These are phyloP conservation scores for Apogon talboti DNA, from an alignment of 2,797 vertebrate genomes.

Conservation along the genomic window DNA sequence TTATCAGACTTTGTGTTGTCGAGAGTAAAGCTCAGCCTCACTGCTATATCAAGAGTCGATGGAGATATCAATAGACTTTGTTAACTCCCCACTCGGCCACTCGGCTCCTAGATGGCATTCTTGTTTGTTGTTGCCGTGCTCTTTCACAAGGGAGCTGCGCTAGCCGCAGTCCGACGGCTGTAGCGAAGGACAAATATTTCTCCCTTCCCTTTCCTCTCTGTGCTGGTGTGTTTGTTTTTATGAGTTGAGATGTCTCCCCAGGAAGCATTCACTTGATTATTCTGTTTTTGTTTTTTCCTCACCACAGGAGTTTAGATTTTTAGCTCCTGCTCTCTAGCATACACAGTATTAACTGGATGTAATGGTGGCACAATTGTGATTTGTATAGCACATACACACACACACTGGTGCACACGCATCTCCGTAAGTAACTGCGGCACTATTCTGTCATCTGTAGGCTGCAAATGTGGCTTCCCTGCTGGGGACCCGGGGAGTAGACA, in stretches of 20 bases:
- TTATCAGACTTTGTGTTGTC: conserved; percentile 2
- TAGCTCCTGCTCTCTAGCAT: conserved; percentile 48
- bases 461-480: conserved; percentile 69
- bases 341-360: conserved; percentile 35
- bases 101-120: conserved; percentile 28
- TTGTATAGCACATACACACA: neutral
- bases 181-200: conserved; percentile 55
- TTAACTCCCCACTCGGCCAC: conserved; percentile 33
- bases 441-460: conserved; percentile 72
- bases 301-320: conserved; percentile 66
- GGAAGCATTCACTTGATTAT: conserved; percentile 69
- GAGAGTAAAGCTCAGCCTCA: conserved; percentile 29
- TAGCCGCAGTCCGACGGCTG: conserved; percentile 28
- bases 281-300: conserved; percentile 29
- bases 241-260: conserved; percentile 56
- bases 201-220: conserved; percentile 21
- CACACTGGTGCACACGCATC: conserved; percentile 19
- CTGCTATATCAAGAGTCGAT: conserved; percentile 7
- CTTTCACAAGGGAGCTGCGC: conserved; percentile 30
- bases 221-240: conserved; percentile 57
- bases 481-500: conserved; percentile 64
- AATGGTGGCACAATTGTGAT: conserved; percentile 19
- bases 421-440: conserved; percentile 62
- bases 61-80: conserved; percentile 20
- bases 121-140: conserved; percentile 23